These are phyloP conservation scores for Caretta caretta DNA, from an alignment of 2,113 vertebrate species.

Conservation along the genomic window DNA sequence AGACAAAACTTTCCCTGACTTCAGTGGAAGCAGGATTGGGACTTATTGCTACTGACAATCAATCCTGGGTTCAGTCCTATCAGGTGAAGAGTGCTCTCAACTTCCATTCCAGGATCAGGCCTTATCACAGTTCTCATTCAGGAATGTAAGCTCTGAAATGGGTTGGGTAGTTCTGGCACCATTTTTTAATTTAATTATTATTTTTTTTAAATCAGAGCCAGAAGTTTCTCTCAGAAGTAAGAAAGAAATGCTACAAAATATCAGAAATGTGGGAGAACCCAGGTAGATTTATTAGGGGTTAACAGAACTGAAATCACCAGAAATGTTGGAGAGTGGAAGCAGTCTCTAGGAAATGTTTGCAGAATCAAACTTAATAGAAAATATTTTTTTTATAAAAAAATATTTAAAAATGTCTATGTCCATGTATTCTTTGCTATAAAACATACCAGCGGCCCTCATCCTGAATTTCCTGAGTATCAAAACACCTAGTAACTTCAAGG, in stretches of 20 bases:
- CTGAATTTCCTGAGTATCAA: not conserved
- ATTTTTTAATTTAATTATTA: not conserved
- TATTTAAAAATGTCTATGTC: slow-evolving; percentile 28
- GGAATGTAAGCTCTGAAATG: not conserved
- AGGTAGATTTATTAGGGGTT: slow-evolving; percentile 31
- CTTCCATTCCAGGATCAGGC: not conserved
- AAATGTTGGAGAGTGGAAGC: not conserved
- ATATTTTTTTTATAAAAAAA: not conserved
- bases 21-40: not conserved
- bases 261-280: not conserved
- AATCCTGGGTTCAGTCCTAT: no score
- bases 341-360: slow-evolving; percentile 20
- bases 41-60: not conserved
- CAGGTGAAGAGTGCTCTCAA: not conserved
- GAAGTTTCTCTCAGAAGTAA: not conserved
- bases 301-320: slow-evolving; percentile 13
- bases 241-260: slow-evolving; percentile 1
- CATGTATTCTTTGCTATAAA: not conserved
- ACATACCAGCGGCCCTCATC: not conserved
- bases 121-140: not conserved
- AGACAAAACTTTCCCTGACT: not conserved
- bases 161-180: not conserved
- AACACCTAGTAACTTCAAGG: not conserved
- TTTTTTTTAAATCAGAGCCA: not conserved
- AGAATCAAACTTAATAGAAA: slow-evolving; percentile 6